Evolutionary conservation across 1,140 invertebrate genomes (phyloP), one percentile per base, ranked within the genome.

Genomic region (Bombus difficillimus): DNA sequence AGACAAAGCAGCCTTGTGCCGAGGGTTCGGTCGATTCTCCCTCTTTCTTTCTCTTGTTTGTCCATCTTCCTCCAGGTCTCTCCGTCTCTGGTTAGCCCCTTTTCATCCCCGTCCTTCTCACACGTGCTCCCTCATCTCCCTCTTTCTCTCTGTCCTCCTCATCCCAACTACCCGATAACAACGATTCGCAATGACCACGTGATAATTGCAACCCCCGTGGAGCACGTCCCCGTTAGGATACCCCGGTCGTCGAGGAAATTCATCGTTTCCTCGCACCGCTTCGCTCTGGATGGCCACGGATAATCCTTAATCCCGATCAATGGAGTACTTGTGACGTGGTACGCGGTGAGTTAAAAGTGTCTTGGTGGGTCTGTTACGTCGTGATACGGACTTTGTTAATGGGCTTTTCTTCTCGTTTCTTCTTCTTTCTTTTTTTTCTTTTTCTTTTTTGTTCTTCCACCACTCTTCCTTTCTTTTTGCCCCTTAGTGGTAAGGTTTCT

Each of bases 101-200:
- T 25, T 32, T 66, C 34, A 22, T 85, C 79, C 71, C 53, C 53
- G 41, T 80, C 83, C 73, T 78, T 68, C 83, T 72, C 78, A 32
- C 82, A 57, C 74, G 62, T 72, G 79, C 64, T 78, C 59, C 81
- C 47, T 77, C 71, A 12, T 13, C 59, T 62, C 59, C 28, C 69
- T 59, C 12, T 66, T 69, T 68, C 12, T 66, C 74, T 68, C 76
- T 43, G 57, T 80, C 75, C 74, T 43, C 73, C 74, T 66, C 69
- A 8, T 69, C 76, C 85, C 86, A 69, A 85, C 77, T 87, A 77
- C 28, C 91, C 92, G 94, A 94, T 95, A 94, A 94, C 93, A 93
- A 91, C 90, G 91, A 92, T 93, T 93, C 91, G 92, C 93, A 94
- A 95, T 94, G 93, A 94, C 94, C 94, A 93, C 93, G 94, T 94